These are phyloP conservation scores for Tinamus guttatus DNA, from an alignment of 2,113 vertebrate genomes.

Conservation along the genomic window DNA sequence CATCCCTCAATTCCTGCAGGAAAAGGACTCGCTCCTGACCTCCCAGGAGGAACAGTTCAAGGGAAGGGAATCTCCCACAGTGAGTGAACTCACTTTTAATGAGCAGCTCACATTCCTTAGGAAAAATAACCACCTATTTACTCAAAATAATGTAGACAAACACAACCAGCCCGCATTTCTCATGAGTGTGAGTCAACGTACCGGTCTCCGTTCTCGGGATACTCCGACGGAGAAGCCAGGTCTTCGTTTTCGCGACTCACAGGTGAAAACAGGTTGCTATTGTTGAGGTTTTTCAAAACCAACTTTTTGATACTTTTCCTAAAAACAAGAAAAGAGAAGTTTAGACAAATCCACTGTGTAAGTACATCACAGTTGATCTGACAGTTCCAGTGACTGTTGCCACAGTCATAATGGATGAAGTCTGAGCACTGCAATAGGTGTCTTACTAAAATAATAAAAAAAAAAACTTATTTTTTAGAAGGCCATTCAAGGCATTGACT, in stretches of 20 bases:
- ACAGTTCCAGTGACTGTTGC: not conserved
- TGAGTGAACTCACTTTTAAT: fast-evolving
- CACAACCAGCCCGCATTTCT: not conserved
- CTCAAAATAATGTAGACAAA: fast-evolving
- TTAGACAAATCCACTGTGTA: fast-evolving
- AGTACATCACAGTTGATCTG: fast-evolving
- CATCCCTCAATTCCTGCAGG: not conserved
- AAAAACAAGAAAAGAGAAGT: not conserved
- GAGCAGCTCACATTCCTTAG: not conserved
- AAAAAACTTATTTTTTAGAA: not conserved
- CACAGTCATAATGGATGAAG: fast-evolving
- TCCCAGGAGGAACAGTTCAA: not conserved
- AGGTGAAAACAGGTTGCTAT: slow-evolving; percentile 87
- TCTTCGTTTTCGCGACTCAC: slow-evolving; percentile 85
- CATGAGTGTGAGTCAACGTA: not conserved
- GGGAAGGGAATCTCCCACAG: not conserved
- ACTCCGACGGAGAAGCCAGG: slow-evolving; percentile 85
- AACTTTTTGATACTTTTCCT: slow-evolving; percentile 98
- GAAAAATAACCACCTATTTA: fast-evolving
- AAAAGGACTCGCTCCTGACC: not conserved
- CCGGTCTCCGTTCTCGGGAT: slow-evolving; percentile 91
- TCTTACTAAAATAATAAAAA: not conserved
- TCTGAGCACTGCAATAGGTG: not conserved
- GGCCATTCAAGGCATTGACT: not conserved
- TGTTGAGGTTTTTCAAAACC: slow-evolving; percentile 93